Base-by-base conservation (phyloP, 30 jellyfish, hydroid and myxozoan genomes). In the Haliclystus octoradiatus region DNA sequence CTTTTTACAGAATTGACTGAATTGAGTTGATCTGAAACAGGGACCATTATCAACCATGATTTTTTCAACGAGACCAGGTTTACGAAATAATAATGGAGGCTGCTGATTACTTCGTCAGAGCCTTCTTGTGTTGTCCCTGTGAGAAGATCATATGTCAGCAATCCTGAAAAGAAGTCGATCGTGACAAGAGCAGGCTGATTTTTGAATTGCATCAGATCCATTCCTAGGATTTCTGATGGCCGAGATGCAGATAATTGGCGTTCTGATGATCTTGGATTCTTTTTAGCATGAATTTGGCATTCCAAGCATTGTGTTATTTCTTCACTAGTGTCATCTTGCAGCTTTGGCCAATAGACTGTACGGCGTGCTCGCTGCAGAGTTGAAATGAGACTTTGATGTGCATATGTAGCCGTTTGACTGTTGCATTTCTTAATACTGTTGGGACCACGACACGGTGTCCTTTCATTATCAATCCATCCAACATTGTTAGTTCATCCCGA, bases 401-500 rank as follows among this genome's bases (percentile, higher is more conserved):
- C 73, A 29, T 64, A 22, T 64, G 73, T 12, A 64, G 65, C 23
- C 73, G 65, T 64, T 25, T 64, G 19, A 64, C 19, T 15, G 73
- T 64, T 24, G 12, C 31, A 57, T 12, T 57, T 25, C 73, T 25
- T 7, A 64, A 13, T 64, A 7, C 24, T 3, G 65, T 12, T 19
- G 73, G 73, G 22, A 15, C 69, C 69, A 15, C 12, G 9, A 57
- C 31, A 22, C 26, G 31, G 23, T 15, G 69, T 4, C 69, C 69
- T 15, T 57, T 57, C 12, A 57, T 12, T 12, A 15, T 26, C 5
- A 15, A 9, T 4, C 26, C 13, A 13, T 15, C 69, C 9, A 40
- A 72, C 26, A 50, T 66, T 23, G 79, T 50, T 50, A 70, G 34
- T 49, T 70, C 75, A 49, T 69, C 75, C 26, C 79, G 31, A 31